Evolutionary conservation across 2,797 vertebrate genomes (phyloP), one percentile per base, ranked within the genome.

Genomic region (Synanceia verrucosa): DNA sequence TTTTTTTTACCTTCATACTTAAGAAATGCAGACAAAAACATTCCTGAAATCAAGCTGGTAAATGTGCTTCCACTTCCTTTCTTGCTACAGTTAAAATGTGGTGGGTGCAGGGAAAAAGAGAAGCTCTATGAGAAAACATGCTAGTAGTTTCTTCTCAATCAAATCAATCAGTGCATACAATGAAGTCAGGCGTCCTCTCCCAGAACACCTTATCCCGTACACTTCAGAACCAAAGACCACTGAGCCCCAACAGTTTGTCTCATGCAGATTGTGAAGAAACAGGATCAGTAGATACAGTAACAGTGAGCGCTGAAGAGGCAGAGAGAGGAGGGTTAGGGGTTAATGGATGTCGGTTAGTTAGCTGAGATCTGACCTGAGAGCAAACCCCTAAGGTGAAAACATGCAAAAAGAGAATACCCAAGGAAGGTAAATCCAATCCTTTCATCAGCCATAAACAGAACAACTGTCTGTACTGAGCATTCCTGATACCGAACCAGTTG

Each of bases 301-400:
- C 1, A 23, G 68, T 51, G 73, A 78, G 74, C 33, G 64, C 36
- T 59, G 68, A 78, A 24, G 78, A 73, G 76, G 81, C 73, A 61
- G 51, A 76, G 61, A 24, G 34, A 65, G 69, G 51, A 83, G 69
- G 51, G 82, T 92, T 86, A 91, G 57, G 12, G 77, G 88, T 93
- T 93, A 93, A 86, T 76, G 47, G 65, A 72, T 73, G 73, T 63
- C 24, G 57, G 84, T 93, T 92, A 91, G 80, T 91, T 78, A 86
- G 88, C 76, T 14, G 57, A 83, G 3, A 55, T 9, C 12, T 52
- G 18, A 24, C 56, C 73, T 41, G 59, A 81, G 39, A 55, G 29
- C 10, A 58, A 47, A 70, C 11, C n/a, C 10, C 36, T 39, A 11
- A 11, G 26, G 19, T 24, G 63, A 23, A 59, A 68, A 63, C 67